Evolutionary conservation across 2,113 vertebrate species (phyloP), one percentile per base, ranked within the genome.

Genomic region (Otus sunia): DNA sequence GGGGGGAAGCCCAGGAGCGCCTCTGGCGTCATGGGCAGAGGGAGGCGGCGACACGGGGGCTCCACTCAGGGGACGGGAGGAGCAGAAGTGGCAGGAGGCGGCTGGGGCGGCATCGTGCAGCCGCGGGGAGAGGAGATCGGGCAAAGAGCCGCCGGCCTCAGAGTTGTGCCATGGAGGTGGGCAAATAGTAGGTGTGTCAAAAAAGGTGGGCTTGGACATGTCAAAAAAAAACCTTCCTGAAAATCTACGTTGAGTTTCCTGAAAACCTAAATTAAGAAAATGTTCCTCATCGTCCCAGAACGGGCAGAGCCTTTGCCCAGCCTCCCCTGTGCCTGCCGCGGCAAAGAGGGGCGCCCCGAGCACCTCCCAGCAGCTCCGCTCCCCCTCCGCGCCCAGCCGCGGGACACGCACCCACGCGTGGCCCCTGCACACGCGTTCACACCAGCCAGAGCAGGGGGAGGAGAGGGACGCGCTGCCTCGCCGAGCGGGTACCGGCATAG

Each of bases 351-450:
- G 12, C 7, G 3, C 34, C 2, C 11, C 15, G 4, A 22, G 45
- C 62, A 47, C 10, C 18, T 37, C 53, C 43, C 1, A 0, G 34
- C 22, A 36, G 14, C 53, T 15, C 17, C 4, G 36, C 1, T 25
- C 20, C 6, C 17, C 5, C n/a, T 34, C 18, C 2, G 0, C 26
- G 2, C 2, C 1, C 73, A 29, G 20, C 26, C 34, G 5, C 26
- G 1, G 36, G 0, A 14, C 36, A 26, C 19, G 5, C 19, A 15
- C 32, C 23, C 19, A 0, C 4, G 5, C 4, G 3, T 9, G 6
- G 10, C 55, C 59, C 9, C 56, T 19, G 58, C 55, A 8, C 11
- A 49, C 7, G 10, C 27, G 3, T 4, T 5, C 15, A 1, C 2
- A 12, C 13, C 55, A 5, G 27, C 7, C 4, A 16, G 22, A 23